These are phyloP conservation scores for Gadus macrocephalus DNA, from an alignment of 2,113 vertebrate species.

Conservation along the genomic window DNA sequence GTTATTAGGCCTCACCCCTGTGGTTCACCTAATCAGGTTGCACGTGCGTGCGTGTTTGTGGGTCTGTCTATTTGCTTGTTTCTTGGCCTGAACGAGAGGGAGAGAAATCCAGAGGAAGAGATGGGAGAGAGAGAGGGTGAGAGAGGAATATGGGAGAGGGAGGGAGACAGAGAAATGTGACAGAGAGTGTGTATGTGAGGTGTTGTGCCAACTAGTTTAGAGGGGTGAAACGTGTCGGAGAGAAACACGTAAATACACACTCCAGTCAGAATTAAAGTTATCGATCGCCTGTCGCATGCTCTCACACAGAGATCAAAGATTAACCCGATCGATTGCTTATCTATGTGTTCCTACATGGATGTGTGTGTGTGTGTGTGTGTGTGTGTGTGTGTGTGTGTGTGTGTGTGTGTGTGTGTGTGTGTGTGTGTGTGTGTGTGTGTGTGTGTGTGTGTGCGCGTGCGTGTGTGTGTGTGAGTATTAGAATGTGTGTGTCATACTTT, in stretches of 20 bases:
- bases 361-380: slow-evolving; percentile 24
- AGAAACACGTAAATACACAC: slow-evolving; percentile 60
- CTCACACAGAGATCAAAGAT: slow-evolving; percentile 55
- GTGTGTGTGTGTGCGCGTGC: no score
- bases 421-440: slow-evolving; percentile 21
- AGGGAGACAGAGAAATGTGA: neutral
- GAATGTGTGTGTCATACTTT: no score
- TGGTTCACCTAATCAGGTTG: slow-evolving; percentile 66
- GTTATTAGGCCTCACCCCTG: slow-evolving; percentile 69
- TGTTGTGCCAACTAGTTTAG: slow-evolving; percentile 11
- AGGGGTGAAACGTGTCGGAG: slow-evolving; percentile 21
- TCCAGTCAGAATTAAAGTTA: slow-evolving; percentile 65
- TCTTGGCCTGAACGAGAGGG: no score
- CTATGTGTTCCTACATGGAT: slow-evolving; percentile 33
- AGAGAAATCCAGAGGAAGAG: no score
- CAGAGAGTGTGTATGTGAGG: neutral
- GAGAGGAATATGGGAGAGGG: no score
- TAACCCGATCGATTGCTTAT: slow-evolving; percentile 59
- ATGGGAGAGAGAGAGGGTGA: neutral
- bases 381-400: slow-evolving; percentile 15
- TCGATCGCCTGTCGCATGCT: slow-evolving; percentile 60
- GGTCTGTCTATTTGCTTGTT: slow-evolving; percentile 21
- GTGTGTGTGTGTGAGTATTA: no score
- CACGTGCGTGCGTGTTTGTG: slow-evolving; percentile 35
- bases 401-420: no score